Evolutionary conservation across 2,888 invertebrate genomes (phyloP).

Genomic region (Hermaeophaga mercurialis): DNA sequence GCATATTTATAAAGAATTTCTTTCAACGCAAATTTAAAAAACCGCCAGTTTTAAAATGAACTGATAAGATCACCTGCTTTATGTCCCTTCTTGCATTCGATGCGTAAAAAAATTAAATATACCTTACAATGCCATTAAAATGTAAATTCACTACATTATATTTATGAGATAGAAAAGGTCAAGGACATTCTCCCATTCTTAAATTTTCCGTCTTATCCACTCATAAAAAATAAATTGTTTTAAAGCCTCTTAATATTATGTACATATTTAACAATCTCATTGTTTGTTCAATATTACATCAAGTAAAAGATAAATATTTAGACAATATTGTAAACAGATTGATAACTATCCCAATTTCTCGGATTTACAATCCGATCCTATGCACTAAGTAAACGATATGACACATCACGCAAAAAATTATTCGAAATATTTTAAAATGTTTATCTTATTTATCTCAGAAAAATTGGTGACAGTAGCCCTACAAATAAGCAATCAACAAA

Average conservation of each 20-base stretch:
- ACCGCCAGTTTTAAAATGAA: too few species aligned
- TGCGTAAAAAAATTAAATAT: too few species aligned
- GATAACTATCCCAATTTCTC: conserved; percentile 31
- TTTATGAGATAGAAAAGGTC: conserved; percentile 11
- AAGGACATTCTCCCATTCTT: conserved; percentile 21
- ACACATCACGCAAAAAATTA: conserved; percentile 6
- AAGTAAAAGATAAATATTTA: conserved; percentile 37
- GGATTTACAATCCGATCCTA: conserved; percentile 22
- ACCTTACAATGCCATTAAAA: too few species aligned
- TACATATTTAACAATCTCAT: conserved; percentile 35
- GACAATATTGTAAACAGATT: conserved; percentile 34
- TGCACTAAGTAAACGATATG: conserved; percentile 9
- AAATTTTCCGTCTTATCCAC: conserved; percentile 21
- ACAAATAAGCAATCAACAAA: too few species aligned
- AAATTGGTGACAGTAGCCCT: too few species aligned
- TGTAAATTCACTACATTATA: too few species aligned
- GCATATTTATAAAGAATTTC: too few species aligned
- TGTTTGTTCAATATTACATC: conserved; percentile 37
- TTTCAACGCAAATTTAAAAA: too few species aligned
- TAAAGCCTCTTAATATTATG: conserved; percentile 34
- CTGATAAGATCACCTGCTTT: too few species aligned
- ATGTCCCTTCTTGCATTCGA: too few species aligned
- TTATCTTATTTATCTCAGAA: too few species aligned
- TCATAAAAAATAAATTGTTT: conserved; percentile 36
- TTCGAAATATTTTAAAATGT: too few species aligned